Conservation (phyloP, 2,113 vertebrate species). For the Sardina pilchardus region DNA sequence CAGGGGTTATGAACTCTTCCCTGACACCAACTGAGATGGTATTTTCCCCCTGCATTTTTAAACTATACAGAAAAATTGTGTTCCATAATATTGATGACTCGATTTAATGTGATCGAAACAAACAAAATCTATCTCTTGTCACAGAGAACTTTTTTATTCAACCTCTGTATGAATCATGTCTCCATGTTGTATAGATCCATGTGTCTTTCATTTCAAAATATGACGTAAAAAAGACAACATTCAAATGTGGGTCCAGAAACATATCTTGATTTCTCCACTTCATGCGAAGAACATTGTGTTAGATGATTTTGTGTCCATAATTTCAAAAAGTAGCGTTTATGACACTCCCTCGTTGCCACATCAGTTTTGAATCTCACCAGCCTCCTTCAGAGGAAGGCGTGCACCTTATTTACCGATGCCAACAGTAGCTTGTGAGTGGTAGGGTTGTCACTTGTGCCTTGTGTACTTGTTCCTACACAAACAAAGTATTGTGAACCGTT, state of each 20-base stretch:
- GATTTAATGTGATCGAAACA: neutral
- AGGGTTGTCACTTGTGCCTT: conserved; percentile 33
- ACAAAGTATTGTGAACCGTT: conserved; percentile 30
- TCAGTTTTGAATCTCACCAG: neutral
- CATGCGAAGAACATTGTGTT: neutral
- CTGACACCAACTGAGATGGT: neutral
- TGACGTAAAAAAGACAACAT: neutral
- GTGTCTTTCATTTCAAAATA: neutral
- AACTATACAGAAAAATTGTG: neutral
- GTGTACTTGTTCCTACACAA: conserved; percentile 36
- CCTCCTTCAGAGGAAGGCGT: conserved; percentile 22
- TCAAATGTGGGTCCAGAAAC: neutral
- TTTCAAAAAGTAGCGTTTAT: neutral
- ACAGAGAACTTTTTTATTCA: neutral
- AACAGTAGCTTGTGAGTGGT: conserved; percentile 23
- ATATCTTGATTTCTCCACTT: conserved; percentile 1
- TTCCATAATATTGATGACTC: neutral
- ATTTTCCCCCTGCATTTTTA: neutral
- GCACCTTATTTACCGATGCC: conserved; percentile 33
- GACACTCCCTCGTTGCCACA: neutral
- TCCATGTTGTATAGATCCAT: conserved; percentile 11
- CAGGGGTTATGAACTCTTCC: neutral
- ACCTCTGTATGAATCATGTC: neutral
- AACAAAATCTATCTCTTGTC: neutral
- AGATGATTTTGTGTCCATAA: neutral